Conservation (phyloP, 2,797 vertebrate species). For the Tauraco hartlaubi region DNA sequence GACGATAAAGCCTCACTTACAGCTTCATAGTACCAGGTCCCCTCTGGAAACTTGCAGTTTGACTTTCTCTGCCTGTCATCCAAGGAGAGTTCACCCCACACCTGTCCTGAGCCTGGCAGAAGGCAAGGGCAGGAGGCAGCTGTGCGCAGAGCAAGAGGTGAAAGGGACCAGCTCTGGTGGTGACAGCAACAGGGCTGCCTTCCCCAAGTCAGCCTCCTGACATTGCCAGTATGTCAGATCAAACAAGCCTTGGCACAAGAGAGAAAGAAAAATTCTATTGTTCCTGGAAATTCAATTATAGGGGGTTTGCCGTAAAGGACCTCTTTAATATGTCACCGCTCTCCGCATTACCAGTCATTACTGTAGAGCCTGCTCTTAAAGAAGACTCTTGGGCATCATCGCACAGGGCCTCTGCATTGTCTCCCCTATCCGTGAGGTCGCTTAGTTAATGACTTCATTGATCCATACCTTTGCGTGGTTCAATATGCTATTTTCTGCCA, state of each 20-base stretch:
- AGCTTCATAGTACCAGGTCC: neutral
- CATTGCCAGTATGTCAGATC: neutral
- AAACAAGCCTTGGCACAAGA: neutral
- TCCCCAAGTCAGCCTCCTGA: neutral
- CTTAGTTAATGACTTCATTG: conserved; percentile 13
- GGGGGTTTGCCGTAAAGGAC: neutral
- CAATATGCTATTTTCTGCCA: neutral
- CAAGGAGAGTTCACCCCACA: rapidly evolving
- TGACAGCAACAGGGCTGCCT: neutral
- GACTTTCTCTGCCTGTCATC: neutral
- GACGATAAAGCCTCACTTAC: neutral
- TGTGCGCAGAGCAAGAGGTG: rapidly evolving
- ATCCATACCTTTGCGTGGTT: neutral
- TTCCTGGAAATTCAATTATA: neutral
- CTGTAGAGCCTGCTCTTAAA: neutral
- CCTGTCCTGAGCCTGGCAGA: neutral
- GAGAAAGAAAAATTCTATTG: neutral
- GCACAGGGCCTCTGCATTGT: neutral
- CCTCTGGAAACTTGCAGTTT: neutral
- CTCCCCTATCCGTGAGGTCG: neutral
- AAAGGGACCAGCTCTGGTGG: neutral
- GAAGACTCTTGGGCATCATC: neutral
- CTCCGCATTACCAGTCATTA: neutral
- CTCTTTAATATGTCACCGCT: neutral
- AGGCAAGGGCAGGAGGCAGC: neutral